phyloP scores from a whole-genome alignment of 2,797 vertebrate species.

The Sebastes goodei region DNA sequence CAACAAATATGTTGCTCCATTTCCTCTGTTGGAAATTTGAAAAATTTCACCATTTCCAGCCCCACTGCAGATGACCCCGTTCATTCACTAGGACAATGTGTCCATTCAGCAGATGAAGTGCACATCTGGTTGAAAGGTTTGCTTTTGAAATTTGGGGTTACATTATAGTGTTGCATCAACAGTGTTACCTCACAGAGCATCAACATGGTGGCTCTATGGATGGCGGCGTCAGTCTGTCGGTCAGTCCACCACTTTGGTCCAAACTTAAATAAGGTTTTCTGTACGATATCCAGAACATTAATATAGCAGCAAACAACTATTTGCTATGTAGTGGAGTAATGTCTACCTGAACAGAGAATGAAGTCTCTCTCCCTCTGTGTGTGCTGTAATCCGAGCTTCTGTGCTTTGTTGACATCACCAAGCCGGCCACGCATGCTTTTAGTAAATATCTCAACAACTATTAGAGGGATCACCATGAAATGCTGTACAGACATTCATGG shows the following conservation, averaged over 20 bases:
- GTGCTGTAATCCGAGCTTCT: too few species aligned
- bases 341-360: too few species aligned
- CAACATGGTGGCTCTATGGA: background rate
- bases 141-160: too few species aligned
- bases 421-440: too few species aligned
- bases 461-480: background rate
- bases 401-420: too few species aligned
- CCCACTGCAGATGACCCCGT: background rate
- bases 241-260: background rate
- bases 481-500: too few species aligned
- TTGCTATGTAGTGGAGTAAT: too few species aligned
- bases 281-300: accelerated
- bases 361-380: too few species aligned
- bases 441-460: background rate
- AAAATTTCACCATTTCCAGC: background rate
- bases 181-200: background rate
- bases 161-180: background rate
- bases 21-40: background rate
- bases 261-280: too few species aligned
- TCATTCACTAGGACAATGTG: background rate
- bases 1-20: background rate
- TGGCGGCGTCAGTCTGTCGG: background rate
- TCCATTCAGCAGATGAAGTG: background rate
- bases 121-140: too few species aligned
- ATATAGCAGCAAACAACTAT: too few species aligned